Base-by-base conservation (phyloP, 1,140 invertebrate genomes). In the Drosophila ficusphila region DNA sequence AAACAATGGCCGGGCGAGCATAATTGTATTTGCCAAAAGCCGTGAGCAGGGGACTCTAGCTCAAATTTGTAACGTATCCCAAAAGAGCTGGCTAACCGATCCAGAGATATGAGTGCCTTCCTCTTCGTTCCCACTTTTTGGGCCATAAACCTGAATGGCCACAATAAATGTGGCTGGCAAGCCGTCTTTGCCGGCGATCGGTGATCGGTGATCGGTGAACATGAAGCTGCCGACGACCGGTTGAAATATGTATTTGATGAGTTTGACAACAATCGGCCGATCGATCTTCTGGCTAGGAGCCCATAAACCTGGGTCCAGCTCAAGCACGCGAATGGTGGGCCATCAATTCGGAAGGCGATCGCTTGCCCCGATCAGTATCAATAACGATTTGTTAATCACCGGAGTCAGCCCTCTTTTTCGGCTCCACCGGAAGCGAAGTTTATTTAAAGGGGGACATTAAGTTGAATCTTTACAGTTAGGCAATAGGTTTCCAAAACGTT, bases 201-300 rank as follows among this genome's bases (percentile, higher is more conserved):
- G 34, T 12, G 54, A 49, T n/a, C 72, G 68, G 61, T 73, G 53
- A 81, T 73, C 68, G 34, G 34, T 12, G 54, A 49, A 58, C 79
- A 73, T 85, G 72, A 86, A 79, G 81, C 67, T 76, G 70, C 71
- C 64, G 56, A 31, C 69, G 51, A 41, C 44, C 53, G 68, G 61
- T 33, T 79, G 67, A 79, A 73, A 85, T 79, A 85, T 85, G 76
- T 85, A 86, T 85, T 83, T 86, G 81, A 85, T 77, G 81, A 69
- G 70, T 74, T 76, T 85, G 81, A 85, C 81, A 86, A 85, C 79
- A 79, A 85, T 76, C 79, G 71, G 79, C 64, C 73, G 71, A 85
- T 85, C 67, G 72, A 85, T 85, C 81, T 79, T 81, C 25, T 44
- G 51, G 68, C 48, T 12, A 41, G 49, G 36, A 86, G 72, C 67